phyloP scores from a whole-genome alignment of 2,888 invertebrate genomes.

The Alloscopus bannaensis region DNA sequence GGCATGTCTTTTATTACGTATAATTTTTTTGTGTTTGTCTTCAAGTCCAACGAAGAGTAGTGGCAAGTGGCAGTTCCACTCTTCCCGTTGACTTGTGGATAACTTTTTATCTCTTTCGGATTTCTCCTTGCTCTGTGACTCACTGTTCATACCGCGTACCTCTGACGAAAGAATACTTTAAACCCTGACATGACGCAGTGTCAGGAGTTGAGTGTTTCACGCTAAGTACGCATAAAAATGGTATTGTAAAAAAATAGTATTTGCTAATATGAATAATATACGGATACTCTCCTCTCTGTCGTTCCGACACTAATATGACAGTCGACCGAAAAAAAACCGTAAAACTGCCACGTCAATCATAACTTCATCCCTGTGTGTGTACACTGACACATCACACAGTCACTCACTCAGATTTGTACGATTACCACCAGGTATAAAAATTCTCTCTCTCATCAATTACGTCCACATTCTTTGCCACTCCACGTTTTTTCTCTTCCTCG shows the following conservation, averaged over 20 bases:
- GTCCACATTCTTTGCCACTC: too few species aligned
- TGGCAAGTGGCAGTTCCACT: too few species aligned
- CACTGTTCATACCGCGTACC: not conserved
- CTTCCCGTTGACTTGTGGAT: too few species aligned
- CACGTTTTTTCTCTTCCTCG: too few species aligned
- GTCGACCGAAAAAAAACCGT: constrained; percentile 33
- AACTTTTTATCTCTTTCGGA: too few species aligned
- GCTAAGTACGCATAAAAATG: constrained; percentile 2
- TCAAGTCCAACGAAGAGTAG: too few species aligned
- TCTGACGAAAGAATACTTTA: constrained; percentile 3
- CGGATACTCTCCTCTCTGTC: not conserved
- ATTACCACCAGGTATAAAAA: too few species aligned
- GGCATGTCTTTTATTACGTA: not conserved
- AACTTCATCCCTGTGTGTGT: too few species aligned
- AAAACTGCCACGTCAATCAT: constrained; percentile 43
- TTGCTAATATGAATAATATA: not conserved
- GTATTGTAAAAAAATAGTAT: too few species aligned
- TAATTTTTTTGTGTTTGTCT: not conserved
- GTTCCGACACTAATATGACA: constrained; percentile 50
- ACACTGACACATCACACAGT: too few species aligned
- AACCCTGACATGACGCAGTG: not conserved
- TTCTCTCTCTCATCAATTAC: too few species aligned
- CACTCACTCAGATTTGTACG: too few species aligned
- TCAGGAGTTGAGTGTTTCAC: not conserved
- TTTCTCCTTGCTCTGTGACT: constrained; percentile 5